Evolutionary conservation across 2,888 invertebrate genomes (phyloP).

Genomic region (Coremacera marginata): DNA sequence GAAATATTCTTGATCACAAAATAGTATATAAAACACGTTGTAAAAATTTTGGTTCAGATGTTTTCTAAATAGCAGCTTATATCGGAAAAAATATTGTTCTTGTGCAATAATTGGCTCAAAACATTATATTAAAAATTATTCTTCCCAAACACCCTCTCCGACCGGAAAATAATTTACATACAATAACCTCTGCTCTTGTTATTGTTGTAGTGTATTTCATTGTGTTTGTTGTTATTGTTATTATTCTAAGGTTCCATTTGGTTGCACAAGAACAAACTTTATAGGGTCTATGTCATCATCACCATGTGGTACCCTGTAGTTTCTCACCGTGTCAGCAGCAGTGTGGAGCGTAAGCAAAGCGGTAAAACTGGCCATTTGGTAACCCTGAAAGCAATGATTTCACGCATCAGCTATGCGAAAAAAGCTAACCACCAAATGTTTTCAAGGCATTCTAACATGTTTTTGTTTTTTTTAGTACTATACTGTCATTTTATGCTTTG

Average conservation of each 20-base stretch:
- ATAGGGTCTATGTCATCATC: background rate
- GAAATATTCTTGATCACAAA: too few relatives aligned
- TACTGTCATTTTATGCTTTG: too few relatives aligned
- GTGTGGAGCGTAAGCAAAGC: background rate
- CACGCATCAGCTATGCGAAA: constrained; percentile 32
- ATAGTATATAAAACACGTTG: too few relatives aligned
- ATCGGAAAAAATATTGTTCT: too few relatives aligned
- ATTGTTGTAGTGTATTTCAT: background rate
- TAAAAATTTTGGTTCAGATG: too few relatives aligned
- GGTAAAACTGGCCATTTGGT: background rate
- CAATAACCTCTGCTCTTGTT: too few relatives aligned
- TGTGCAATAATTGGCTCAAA: too few relatives aligned
- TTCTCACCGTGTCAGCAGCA: background rate
- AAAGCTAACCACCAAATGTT: background rate
- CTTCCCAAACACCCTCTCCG: background rate
- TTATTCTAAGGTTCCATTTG: background rate
- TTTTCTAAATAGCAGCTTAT: too few relatives aligned
- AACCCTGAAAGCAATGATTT: constrained; percentile 31
- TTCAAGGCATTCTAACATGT: background rate
- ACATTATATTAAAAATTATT: background rate
- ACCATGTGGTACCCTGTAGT: background rate
- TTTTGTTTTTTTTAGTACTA: background rate
- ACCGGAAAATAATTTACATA: background rate
- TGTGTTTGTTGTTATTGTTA: background rate
- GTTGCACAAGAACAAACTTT: background rate